phyloP scores from a whole-genome alignment of 1,140 invertebrate species.

The Oscheius sp. region DNA sequence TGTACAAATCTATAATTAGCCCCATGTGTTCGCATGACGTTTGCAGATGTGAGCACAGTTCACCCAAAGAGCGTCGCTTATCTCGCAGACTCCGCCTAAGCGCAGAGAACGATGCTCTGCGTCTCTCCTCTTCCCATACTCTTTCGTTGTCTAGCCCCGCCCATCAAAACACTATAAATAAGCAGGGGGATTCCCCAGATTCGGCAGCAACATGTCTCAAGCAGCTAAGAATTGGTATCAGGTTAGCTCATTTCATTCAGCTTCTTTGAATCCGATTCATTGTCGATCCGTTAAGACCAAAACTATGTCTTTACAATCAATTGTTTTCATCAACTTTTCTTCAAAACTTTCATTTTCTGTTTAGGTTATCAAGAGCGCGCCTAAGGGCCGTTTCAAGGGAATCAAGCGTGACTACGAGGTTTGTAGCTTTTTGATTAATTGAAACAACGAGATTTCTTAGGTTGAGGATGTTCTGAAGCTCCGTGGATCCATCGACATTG shows the following conservation, averaged over 20 bases:
- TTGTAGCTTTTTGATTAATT: not conserved
- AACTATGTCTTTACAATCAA: too few relatives aligned
- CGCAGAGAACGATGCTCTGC: not conserved
- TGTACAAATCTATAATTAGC: too few relatives aligned
- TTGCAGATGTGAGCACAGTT: conserved; percentile 2
- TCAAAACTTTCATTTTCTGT: not conserved
- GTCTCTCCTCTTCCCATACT: not conserved
- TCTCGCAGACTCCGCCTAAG: not conserved
- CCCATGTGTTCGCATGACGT: too few relatives aligned
- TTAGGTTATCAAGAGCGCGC: conserved; percentile 57
- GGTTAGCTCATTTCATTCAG: not conserved
- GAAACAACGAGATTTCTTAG: not conserved
- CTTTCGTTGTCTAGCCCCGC: not conserved
- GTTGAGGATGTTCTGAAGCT: conserved; percentile 61
- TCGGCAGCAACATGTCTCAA: conserved; percentile 1
- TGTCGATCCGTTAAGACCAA: too few relatives aligned
- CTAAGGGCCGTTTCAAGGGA: conserved; percentile 60
- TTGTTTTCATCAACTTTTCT: too few relatives aligned
- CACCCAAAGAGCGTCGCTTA: not conserved
- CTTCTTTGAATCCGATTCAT: too few relatives aligned
- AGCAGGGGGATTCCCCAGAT: not conserved
- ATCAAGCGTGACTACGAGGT: conserved; percentile 60
- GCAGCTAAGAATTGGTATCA: conserved; percentile 2
- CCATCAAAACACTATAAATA: not conserved
- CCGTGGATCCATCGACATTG: conserved; percentile 61